Evolutionary conservation across 2,888 invertebrate species (phyloP), one percentile per base, ranked within the genome.

Genomic region (Drosophila antonietae): DNA sequence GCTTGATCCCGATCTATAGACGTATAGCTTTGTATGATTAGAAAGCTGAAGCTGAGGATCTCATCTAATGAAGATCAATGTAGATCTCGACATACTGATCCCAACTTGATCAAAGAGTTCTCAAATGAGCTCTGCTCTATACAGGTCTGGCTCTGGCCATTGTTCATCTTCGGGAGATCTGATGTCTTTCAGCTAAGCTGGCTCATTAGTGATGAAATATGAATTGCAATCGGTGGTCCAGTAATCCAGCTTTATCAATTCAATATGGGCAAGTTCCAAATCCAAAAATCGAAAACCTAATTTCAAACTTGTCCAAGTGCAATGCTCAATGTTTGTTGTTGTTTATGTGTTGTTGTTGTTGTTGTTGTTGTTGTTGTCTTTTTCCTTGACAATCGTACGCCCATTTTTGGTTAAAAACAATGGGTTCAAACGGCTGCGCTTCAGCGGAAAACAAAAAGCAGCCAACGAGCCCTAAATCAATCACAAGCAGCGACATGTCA

Each of bases 381-480:
- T 49, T 62, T 51, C 53, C 63, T 75, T 77, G 75, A 72, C 77
- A 77, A 77, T 83, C 80, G 78, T 72, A 74, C 72, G 74, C 80
- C 83, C 81, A 78, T 84, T 82, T 86, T 80, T 77, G 81, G 84
- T 74, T 81, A 79, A 86, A 87, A 85, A 85, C 85, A 86, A 86
- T 87, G 88, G 86, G 85, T 85, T 87, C 86, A 87, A 87, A 80
- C 81, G 87, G 78, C 81, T 83, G 87, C 83, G 85, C 83, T 83
- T 83, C 83, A 78, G 80, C 75, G 84, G 76, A 83, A 84, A 78
- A 83, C 81, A 81, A 83, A 84, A 81, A 82, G 73, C 79, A 78
- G 73, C 75, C 79, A 80, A 59, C 72, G 75, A 85, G 84, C 81
- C 80, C 87, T 89, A 89, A 89, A 89, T 89, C 89, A 89, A 89